Evolutionary conservation across 2,888 invertebrate species (phyloP).

Genomic region (Spilarctia lutea): DNA sequence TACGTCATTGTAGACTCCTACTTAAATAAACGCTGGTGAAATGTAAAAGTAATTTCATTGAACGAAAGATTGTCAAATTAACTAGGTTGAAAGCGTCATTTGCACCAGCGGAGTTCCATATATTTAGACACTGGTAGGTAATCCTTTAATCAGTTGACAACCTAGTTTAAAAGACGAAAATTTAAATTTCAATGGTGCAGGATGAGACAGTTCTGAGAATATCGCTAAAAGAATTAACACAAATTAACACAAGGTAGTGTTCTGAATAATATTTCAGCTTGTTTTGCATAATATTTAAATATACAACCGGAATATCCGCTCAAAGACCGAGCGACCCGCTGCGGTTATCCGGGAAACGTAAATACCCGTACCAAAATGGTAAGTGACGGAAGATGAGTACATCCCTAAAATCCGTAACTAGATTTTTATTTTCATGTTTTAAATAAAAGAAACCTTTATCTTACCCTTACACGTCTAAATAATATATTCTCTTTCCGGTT

Average conservation of each 20-base stretch:
- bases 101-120: neutral
- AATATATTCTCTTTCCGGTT: neutral
- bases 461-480: neutral
- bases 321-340: neutral
- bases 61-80: neutral
- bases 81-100: neutral
- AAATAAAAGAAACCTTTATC: neutral
- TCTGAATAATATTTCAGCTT: conserved; percentile 13
- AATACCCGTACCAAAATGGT: neutral
- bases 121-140: neutral
- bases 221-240: neutral
- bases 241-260: conserved; percentile 6
- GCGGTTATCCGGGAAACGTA: neutral
- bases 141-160: neutral
- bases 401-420: neutral
- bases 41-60: neutral
- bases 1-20: neutral
- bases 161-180: neutral
- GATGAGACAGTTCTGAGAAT: neutral
- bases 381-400: neutral
- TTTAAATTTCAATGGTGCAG: neutral
- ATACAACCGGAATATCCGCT: neutral
- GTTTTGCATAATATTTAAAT: conserved; percentile 10
- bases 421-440: neutral
- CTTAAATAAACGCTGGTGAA: neutral